Evolutionary conservation across 2,888 invertebrate species (phyloP), one percentile per base, ranked within the genome.

Genomic region (Oscheius sp.): DNA sequence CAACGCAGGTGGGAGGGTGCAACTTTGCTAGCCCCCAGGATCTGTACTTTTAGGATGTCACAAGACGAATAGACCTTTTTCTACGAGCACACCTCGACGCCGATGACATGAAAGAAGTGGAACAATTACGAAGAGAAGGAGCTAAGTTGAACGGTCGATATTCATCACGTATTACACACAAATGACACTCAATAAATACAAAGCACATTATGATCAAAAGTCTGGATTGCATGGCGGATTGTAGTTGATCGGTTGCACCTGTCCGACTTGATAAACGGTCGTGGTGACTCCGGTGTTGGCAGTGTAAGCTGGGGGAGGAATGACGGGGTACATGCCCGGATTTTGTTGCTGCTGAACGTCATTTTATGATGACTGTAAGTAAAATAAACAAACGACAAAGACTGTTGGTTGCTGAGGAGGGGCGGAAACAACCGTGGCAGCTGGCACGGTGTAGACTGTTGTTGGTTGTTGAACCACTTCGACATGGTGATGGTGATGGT

Each of bases 391-490:
- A 43, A 66, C 66, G 25, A 52, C 49, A 0, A 29, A 66, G 43
- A 63, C 27, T n/a, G 58, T 27, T n/a, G 52, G 49, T 9, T 49
- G 66, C 1, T 25, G 29, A 12, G 35, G 1, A 46, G 27, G 25
- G 13, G 29, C 49, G 13, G 66, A 49, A 7, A 66, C 52, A 0
- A 29, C 29, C 7, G 66, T 66, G 12, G 27, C 29, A 2, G 66
- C 12, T 1, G 66, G 66, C 16, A 66, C 66, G 7, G 66, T 66
- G 66, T 66, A 66, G 29, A 66, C 66, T 18, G 61, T 61, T 7
- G 64, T 13, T 64, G 45, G 49, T 25, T 23, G 49, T 25, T 23
- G 21, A 5, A 64, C 13, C 21, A 18, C n/a, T 21, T 49, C 49
- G 13, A 18, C n/a, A 49, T 49, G 49, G 21, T 63, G 63, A 46